A percentile compares a stretch with the other conserved stretches of the same genome.
Conservation (phyloP, 2,797 vertebrate species). For the Takifugu ocellatus region DNA sequence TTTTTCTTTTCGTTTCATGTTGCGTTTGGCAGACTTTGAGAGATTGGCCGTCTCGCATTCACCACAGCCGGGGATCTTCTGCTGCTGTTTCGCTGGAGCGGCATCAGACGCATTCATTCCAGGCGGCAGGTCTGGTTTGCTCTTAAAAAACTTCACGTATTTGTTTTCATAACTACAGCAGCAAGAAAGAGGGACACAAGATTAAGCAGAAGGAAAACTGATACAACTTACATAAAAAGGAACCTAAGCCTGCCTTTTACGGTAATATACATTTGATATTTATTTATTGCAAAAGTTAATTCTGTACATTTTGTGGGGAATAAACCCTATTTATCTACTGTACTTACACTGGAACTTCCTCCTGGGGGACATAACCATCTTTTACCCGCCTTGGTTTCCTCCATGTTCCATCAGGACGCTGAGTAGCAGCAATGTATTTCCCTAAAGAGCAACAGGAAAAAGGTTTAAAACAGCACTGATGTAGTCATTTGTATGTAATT, state of each 20-base stretch:
- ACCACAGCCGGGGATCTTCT: conserved; percentile 54
- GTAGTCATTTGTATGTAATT: too few species aligned
- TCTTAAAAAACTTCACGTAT: conserved; percentile 95
- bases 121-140: conserved; percentile 90
- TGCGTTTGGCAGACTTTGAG: conserved; percentile 89
- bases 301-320: not conserved
- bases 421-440: conserved; percentile 92
- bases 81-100: conserved; percentile 45
- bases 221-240: not conserved
- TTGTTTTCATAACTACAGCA: conserved; percentile 89
- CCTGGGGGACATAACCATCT: conserved; percentile 92
- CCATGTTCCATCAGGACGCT: conserved; percentile 94
- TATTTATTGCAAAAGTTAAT: not conserved
- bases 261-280: too few species aligned
- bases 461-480: too few species aligned
- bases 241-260: not conserved
- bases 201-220: not conserved
- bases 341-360: conserved; percentile 94
- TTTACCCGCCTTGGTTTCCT: conserved; percentile 90
- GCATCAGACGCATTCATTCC: conserved; percentile 76
- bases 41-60: conserved; percentile 71
- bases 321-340: not conserved
- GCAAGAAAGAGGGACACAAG: conserved; percentile 11
- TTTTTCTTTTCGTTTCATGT: conserved; percentile 94
- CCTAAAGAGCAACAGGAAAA: conserved; percentile 66